Evolutionary conservation across 2,797 vertebrate genomes (phyloP), one percentile per base, ranked within the genome.

Genomic region (Danio kyathit): DNA sequence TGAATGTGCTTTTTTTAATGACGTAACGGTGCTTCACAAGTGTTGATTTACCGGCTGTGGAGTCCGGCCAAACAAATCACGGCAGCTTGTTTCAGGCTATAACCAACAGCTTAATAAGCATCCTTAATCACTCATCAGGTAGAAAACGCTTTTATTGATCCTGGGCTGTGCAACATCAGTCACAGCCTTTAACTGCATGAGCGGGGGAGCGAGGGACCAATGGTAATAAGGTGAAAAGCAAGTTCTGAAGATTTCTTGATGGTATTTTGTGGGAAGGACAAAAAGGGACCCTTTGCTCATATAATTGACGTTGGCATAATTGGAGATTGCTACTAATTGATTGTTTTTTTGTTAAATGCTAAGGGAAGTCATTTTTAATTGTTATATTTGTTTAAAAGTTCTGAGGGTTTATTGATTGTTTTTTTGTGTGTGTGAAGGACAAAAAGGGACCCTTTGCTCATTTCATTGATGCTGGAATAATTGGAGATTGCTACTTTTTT

Each of bases 61-160:
- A 2, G 9, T 61, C 59, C 13, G 51, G 66, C 38, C 72, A 74
- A 44, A 54, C 14, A 5, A 10, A 60, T 73, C 48, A 56, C 5
- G 4, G 13, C 61, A 44, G 43, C 13, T 57, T n/a, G 63, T 21
- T 64, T 19, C 6, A 29, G 52, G 43, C 56, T 41, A 73, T 38
- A 51, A 72, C 59, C 19, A 44, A 44, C 7, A 10, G 43, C 66
- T 74, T 65, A 46, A 80, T 73, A 64, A 74, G 64, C 43, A 7
- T 51, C 43, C 57, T 77, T 80, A 65, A 79, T 87, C 78, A 83
- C 72, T 41, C 44, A 56, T 75, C 67, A 52, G 44, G 29, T 43
- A 41, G 44, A 40, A 72, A 49, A 56, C 41, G 63, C 21, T 44
- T 66, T 48, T 76, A 84, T 83, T 57, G 80, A 86, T 77, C 64